Conservation (phyloP, 2,797 vertebrate genomes). For the Chloroceryle inda region DNA sequence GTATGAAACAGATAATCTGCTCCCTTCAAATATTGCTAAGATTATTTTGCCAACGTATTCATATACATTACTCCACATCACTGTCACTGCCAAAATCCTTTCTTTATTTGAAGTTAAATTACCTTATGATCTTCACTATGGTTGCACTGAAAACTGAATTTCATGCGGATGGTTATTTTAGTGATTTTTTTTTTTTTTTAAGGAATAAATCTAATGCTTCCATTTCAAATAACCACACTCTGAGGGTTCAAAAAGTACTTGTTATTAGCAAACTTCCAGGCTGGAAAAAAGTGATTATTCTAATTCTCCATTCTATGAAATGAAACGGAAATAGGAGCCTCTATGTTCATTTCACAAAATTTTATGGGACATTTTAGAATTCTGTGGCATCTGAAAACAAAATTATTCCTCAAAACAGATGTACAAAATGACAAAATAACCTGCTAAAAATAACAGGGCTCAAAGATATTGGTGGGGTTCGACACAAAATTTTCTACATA, state of each 20-base stretch:
- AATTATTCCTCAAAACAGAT: background rate
- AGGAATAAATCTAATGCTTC: background rate
- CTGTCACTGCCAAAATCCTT: background rate
- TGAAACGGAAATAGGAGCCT: background rate
- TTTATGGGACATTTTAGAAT: background rate
- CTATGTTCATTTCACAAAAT: background rate
- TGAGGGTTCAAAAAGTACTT: background rate
- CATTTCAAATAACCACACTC: background rate
- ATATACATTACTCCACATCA: background rate
- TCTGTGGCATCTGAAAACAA: background rate
- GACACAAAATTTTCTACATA: background rate
- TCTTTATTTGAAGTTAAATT: background rate
- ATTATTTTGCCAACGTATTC: background rate
- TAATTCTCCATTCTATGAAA: background rate
- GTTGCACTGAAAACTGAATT: background rate
- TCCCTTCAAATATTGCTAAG: background rate
- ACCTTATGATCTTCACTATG: background rate
- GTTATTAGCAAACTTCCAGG: background rate
- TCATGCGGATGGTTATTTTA: background rate
- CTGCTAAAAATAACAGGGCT: background rate
- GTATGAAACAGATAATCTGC: background rate
- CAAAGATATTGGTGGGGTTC: background rate
- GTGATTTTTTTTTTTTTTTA: background rate
- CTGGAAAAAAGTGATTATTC: background rate
- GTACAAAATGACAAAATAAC: background rate